Evolutionary conservation across 2,797 vertebrate species (phyloP), one percentile per base, ranked within the genome.

Genomic region (Phalloptychus januarius): DNA sequence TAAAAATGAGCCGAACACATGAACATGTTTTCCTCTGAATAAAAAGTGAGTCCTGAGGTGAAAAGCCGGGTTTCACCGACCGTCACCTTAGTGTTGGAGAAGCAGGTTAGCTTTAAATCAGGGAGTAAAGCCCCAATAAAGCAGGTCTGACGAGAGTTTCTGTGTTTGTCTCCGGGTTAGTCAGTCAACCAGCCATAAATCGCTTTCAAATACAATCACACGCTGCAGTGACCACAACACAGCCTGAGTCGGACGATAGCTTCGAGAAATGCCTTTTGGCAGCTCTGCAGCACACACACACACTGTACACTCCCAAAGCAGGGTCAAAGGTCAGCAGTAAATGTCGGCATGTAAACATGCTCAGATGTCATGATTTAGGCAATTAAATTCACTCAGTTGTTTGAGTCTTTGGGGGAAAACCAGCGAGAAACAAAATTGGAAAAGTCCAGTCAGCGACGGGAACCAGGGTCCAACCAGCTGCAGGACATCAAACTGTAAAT

Each of bases 131-230:
- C 72, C 79, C 61, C 63, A 75, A 48, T 2, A 18, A 74, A 72
- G 23, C 31, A 36, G 45, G 67, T 58, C 65, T 72, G 61, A 72
- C 40, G 70, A 74, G 74, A 18, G 44, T 42, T 42, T 45, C 67
- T 44, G 40, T 42, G 25, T 70, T 70, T 44, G 25, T 80, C 16
- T 72, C 25, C 0, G 74, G 8, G 76, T 85, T 69, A 79, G 31
- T 71, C 79, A 87, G 81, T 80, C 90, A 89, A 76, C 85, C 87
- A 75, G 16, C 77, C 65, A 42, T 71, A 82, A 90, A 86, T 38
- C 31, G 84, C 86, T 85, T 89, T 92, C 88, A 87, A 83, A 91
- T 80, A 92, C 74, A 86, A 90, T 89, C 84, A 91, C 88, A 91
- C 82, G 77, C 85, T 86, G 76, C 25, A 56, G n/a, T 82, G 54